These are phyloP conservation scores for Trissonchulus sp. DNA, from an alignment of 2,888 invertebrate species.

Conservation along the genomic window DNA sequence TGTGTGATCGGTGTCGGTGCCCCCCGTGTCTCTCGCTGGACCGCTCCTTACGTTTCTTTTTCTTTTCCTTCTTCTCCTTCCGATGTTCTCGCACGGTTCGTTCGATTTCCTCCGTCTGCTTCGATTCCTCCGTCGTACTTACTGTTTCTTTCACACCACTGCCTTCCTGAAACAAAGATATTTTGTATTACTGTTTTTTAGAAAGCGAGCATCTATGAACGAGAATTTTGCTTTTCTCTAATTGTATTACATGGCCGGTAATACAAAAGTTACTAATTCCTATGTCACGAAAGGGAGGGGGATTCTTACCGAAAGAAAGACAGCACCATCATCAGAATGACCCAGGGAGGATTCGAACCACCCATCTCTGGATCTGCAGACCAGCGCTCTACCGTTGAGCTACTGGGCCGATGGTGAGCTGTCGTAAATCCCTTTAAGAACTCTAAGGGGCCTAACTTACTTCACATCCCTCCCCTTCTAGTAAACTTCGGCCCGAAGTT, in stretches of 20 bases:
- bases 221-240: not conserved
- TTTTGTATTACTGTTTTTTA: no score
- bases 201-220: no score
- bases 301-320: no score
- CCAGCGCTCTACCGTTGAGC: no score
- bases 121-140: conserved; percentile 48
- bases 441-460: no score
- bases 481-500: no score
- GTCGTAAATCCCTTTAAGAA: no score
- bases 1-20: not conserved
- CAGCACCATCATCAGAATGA: no score
- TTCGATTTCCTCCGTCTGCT: conserved; percentile 51
- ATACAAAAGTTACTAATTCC: not conserved
- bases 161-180: not conserved
- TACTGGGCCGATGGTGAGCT: no score
- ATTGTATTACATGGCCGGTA: not conserved
- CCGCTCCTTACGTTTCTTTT: conserved; percentile 23
- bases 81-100: conserved; percentile 45
- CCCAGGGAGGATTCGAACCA: no score
- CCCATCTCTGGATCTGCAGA: no score
- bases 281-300: not conserved
- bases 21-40: conserved; percentile 9
- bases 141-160: conserved; percentile 42
- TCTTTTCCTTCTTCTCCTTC: conserved; percentile 33
- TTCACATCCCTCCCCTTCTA: no score